Base-by-base conservation (phyloP, 1,140 invertebrate genomes). In the Ruditapes philippinarum region DNA sequence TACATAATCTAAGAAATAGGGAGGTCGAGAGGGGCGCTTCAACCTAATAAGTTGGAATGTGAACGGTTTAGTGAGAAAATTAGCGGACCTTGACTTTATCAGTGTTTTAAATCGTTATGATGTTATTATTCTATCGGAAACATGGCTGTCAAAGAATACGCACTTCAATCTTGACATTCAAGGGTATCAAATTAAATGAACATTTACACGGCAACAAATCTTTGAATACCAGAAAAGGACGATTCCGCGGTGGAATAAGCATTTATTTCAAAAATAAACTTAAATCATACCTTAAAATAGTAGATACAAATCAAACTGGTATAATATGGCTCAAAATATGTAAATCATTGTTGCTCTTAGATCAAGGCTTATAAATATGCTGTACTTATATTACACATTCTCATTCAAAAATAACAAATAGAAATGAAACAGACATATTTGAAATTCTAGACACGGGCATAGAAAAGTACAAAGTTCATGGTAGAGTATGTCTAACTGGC, bases 251-350 rank as follows among this genome's bases (percentile, higher is more conserved):
- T 14, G 76, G 80, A 25, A 17, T 82, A 2, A 7, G 57, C 3
- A 25, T 82, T 12, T 82, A 82, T 68, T 82, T 19, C 31, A 62
- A 33, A 68, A n/a, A 65, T 12, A 28, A 62, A 22, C 40, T 22
- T 17, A 45, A 45, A 68, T 25, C 40, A 3, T 45, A 65, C 42
- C 11, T 82, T 36, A 65, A n/a, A 25, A 31, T 82, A 22, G 60
- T 82, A 25, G 80, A 65, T 0, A 42, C 33, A 65, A 14, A 82
- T 5, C 80, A 65, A 68, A 7, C 22, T 38, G 80, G 54, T 65
- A 65, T 82, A 22, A 68, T 82, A 22, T 82, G 80, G 80, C 0
- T 82, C 25, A 82, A 68, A 68, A n/a, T 82, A 22, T 19, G 14
- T 17, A 62, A 17, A 28, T 36, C 19, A n/a, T 5, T 54, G 76